Percentiles rank a stretch among this genome's conserved stretches.
Conservation (phyloP, 1,140 invertebrate species). For the Habropoda laboriosa region DNA sequence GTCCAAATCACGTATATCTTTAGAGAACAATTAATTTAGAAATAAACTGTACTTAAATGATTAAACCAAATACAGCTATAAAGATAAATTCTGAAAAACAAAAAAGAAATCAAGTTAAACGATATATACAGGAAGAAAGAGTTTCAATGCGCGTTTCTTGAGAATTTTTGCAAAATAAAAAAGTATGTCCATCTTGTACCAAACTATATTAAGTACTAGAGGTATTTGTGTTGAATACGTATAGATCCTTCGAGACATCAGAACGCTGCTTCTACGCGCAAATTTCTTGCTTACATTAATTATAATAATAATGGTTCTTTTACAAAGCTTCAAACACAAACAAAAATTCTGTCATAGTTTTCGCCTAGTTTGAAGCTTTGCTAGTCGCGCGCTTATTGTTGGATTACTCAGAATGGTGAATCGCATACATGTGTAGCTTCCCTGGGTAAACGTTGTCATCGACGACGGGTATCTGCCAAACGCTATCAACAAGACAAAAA, state of each 20-base stretch:
- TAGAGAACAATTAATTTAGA: neutral
- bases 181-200: slow-evolving; percentile 55
- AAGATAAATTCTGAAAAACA: neutral
- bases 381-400: slow-evolving; percentile 71
- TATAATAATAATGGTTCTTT: slow-evolving; percentile 30
- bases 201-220: slow-evolving; percentile 24
- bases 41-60: neutral
- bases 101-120: neutral
- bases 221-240: slow-evolving; percentile 38
- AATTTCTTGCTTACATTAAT: slow-evolving; percentile 49
- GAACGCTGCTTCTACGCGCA: slow-evolving; percentile 63
- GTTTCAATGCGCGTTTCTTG: neutral
- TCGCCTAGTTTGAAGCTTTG: slow-evolving; percentile 57
- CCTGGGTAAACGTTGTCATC: slow-evolving; percentile 91
- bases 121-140: neutral
- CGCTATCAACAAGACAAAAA: slow-evolving; percentile 86
- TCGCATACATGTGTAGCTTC: slow-evolving; percentile 94
- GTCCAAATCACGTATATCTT: neutral
- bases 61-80: slow-evolving; percentile 21
- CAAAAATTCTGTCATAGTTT: slow-evolving; percentile 25
- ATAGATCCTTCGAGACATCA: slow-evolving; percentile 59
- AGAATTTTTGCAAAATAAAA: slow-evolving; percentile 39
- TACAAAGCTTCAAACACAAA: slow-evolving; percentile 59
- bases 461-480: slow-evolving; percentile 92
- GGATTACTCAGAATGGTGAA: slow-evolving; percentile 78